Base-by-base conservation (phyloP, 2,113 vertebrate genomes). In the Podarcis raffonei region DNA sequence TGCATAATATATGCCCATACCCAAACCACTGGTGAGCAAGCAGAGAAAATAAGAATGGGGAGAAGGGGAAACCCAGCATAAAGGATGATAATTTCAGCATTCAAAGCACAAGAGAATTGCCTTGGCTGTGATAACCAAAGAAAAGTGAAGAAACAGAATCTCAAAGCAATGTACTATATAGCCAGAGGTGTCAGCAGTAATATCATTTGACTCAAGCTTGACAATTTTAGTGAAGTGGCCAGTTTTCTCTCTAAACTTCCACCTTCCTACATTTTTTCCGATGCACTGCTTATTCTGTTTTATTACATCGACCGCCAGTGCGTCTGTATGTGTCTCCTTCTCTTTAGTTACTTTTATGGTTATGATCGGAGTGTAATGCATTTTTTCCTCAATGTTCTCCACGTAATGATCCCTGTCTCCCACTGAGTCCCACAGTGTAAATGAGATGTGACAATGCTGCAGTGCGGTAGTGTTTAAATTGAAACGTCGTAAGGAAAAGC, bases 301-400 rank as follows among this genome's bases (percentile, higher is more conserved):
- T 93, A 78, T 93, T 95, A 89, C 9, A 89, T 89, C 81, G 90
- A 77, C 89, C 80, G 88, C 86, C 66, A 57, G 82, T 87, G 76
- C 68, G 35, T 81, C 25, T 62, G 65, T 0, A 2, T 78, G 83
- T 88, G 23, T 86, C 85, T 91, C 76, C 86, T 86, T 85, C 75
- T 83, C 91, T 92, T 92, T 94, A 87, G 91, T 89, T 95, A 90
- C 90, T 91, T 95, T 94, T 92, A 93, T 90, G 72, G 78, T 93
- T 92, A 87, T 91, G 92, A 94, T 87, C 76, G 1, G 68, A 75
- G 89, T 94, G 81, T 91, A 91, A 93, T 92, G 37, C 86, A 92
- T 91, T 95, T 95, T 93, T 91, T 76, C 48, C 93, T 95, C 91
- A 89, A 0, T 69, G 90, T 90, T 95, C 69, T 0, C 74, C 76